phyloP scores from a whole-genome alignment of 2,888 invertebrate genomes.

The Amblyjoppa proteus region DNA sequence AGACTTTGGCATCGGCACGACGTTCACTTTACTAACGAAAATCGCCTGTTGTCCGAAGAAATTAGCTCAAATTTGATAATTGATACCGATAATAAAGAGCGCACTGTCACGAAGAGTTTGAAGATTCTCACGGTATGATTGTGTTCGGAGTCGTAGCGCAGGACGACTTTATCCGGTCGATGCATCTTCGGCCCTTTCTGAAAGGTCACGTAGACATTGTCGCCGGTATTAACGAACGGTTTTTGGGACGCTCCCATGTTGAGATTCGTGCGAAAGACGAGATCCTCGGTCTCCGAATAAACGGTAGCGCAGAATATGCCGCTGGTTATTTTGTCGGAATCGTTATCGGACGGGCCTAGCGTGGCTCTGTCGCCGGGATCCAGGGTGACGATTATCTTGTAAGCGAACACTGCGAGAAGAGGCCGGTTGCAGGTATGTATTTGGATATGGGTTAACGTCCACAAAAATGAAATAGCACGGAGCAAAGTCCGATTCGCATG shows the following conservation, averaged over 20 bases:
- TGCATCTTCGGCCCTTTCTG: slow-evolving; percentile 56
- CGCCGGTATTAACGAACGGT: slow-evolving; percentile 42
- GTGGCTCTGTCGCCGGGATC: not conserved
- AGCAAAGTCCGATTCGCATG: not conserved
- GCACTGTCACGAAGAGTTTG: not conserved
- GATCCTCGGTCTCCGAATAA: slow-evolving; percentile 58
- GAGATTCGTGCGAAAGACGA: slow-evolving; percentile 58
- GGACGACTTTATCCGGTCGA: slow-evolving; percentile 55
- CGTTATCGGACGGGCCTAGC: not conserved
- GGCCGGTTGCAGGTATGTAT: not conserved
- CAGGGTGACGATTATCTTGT: slow-evolving; percentile 59
- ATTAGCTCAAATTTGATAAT: not conserved
- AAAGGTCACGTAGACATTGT: slow-evolving; percentile 60
- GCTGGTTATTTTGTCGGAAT: not conserved
- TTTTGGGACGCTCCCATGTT: slow-evolving; percentile 55
- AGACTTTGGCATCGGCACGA: slow-evolving; percentile 46
- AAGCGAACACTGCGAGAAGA: slow-evolving; percentile 54
- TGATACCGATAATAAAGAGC: not conserved
- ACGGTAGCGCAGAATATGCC: slow-evolving; percentile 58
- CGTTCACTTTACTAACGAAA: slow-evolving; percentile 56
- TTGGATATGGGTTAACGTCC: slow-evolving; percentile 10
- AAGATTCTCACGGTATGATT: slow-evolving; percentile 48
- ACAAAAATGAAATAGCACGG: not conserved
- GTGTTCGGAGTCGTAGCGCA: slow-evolving; percentile 59
- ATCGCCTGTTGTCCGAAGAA: slow-evolving; percentile 34